Conservation (phyloP, 2,113 vertebrate species). For the Bathybates hornii region DNA sequence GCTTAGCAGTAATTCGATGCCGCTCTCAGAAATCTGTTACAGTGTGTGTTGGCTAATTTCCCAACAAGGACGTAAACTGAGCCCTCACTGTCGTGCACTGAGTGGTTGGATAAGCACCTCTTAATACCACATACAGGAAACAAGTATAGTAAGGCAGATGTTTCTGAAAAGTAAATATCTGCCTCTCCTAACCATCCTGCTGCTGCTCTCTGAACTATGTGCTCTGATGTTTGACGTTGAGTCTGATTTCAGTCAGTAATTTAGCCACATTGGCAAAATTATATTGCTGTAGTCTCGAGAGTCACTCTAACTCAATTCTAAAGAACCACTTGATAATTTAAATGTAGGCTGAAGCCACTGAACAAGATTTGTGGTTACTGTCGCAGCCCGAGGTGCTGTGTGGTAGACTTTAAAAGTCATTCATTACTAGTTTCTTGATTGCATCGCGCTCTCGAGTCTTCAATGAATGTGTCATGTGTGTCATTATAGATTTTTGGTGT, state of each 20-base stretch:
- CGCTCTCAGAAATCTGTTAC: conserved; percentile 13
- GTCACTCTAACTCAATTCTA: neutral
- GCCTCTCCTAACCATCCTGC: neutral
- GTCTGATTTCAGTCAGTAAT: neutral
- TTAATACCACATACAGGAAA: neutral
- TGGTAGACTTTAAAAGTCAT: neutral
- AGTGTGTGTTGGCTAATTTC: conserved; percentile 26
- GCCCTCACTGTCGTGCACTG: neutral
- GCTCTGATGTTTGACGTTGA: neutral
- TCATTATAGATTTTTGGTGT: neutral
- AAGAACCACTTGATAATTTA: neutral
- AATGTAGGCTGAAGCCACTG: neutral
- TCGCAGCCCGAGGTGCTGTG: neutral
- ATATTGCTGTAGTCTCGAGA: neutral
- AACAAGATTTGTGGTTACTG: neutral
- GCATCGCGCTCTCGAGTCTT: neutral
- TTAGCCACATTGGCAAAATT: neutral
- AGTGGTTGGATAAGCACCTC: neutral
- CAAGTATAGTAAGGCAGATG: neutral
- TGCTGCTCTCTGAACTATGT: neutral
- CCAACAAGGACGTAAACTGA: neutral
- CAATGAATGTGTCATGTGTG: neutral
- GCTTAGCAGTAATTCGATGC: neutral
- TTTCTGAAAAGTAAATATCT: neutral
- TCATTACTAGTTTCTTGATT: neutral